A percentile compares a stretch with the other conserved stretches of the same genome.
phyloP scores from a whole-genome alignment of 2,113 vertebrate genomes.

The Eulemur macaco region DNA sequence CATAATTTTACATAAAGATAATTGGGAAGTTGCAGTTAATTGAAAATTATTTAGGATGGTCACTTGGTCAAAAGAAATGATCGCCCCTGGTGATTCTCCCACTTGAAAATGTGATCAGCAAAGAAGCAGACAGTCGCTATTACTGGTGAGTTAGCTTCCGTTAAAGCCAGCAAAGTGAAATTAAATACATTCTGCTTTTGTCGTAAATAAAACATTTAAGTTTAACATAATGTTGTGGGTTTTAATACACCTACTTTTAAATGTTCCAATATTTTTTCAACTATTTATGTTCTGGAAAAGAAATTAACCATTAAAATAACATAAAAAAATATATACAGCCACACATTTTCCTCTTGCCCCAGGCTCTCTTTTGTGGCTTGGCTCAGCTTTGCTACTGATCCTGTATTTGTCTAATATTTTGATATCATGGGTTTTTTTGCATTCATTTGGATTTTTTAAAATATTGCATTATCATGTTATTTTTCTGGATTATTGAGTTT shows the following conservation, averaged over 20 bases:
- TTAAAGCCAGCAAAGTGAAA: background rate
- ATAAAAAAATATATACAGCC: no score
- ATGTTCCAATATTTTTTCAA: conserved; percentile 40
- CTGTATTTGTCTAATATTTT: background rate
- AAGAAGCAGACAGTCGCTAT: background rate
- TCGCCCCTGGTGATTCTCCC: background rate
- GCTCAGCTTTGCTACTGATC: background rate
- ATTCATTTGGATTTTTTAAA: conserved; percentile 30
- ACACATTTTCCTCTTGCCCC: background rate
- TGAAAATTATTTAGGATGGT: background rate
- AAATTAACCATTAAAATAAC: background rate
- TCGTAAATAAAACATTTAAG: conserved; percentile 4
- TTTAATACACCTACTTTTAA: conserved; percentile 31
- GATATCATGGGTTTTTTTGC: background rate
- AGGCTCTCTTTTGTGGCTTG: background rate
- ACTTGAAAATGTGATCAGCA: background rate
- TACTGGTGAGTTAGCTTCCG: background rate
- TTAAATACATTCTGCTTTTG: background rate
- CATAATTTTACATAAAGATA: background rate
- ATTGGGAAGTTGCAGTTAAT: background rate
- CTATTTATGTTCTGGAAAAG: background rate
- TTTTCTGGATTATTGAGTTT: background rate
- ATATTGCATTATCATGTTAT: background rate
- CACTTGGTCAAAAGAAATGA: background rate
- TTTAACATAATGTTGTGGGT: conserved; percentile 37